These are phyloP conservation scores for Dicycla oo DNA, from an alignment of 2,888 invertebrate genomes.

Conservation along the genomic window DNA sequence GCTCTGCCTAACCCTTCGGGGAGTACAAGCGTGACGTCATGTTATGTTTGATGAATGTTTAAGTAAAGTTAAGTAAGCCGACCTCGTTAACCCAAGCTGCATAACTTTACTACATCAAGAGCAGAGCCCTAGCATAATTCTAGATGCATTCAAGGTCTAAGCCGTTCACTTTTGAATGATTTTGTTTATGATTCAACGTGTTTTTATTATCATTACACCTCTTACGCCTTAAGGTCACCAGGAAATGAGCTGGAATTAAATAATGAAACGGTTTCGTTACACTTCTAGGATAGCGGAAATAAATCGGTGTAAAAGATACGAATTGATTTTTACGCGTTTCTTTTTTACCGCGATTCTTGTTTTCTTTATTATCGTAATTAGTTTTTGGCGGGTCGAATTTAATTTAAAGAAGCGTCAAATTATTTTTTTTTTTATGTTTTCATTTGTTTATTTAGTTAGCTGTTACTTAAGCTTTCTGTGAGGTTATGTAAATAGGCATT, in stretches of 20 bases:
- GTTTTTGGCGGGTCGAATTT: no score
- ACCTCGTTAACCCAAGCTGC: constrained; percentile 31
- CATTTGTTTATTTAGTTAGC: neutral
- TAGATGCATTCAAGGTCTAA: constrained; percentile 57
- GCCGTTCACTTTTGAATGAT: constrained; percentile 61
- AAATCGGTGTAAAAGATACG: neutral
- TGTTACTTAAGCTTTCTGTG: neutral
- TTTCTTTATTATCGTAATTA: neutral
- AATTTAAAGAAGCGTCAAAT: neutral
- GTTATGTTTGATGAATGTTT: constrained; percentile 16
- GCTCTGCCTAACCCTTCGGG: no score
- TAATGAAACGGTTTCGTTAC: constrained; percentile 27
- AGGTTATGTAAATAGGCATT: constrained; percentile 8
- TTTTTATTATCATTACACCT: constrained; percentile 52
- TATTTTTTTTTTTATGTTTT: neutral
- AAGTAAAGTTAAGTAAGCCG: constrained; percentile 32
- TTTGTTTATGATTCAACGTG: constrained; percentile 52
- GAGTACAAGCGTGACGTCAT: no score
- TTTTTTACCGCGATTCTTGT: neutral
- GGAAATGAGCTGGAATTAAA: constrained; percentile 54
- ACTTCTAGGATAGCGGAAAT: constrained; percentile 24
- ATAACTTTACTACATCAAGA: constrained; percentile 41
- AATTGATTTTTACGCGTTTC: constrained; percentile 13
- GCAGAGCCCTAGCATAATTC: constrained; percentile 50
- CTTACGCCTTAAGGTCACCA: constrained; percentile 59